Percentiles rank a stretch among this genome's conserved stretches.
These are phyloP conservation scores for Empis livida DNA, from an alignment of 2,888 invertebrate genomes.

Conservation along the genomic window DNA sequence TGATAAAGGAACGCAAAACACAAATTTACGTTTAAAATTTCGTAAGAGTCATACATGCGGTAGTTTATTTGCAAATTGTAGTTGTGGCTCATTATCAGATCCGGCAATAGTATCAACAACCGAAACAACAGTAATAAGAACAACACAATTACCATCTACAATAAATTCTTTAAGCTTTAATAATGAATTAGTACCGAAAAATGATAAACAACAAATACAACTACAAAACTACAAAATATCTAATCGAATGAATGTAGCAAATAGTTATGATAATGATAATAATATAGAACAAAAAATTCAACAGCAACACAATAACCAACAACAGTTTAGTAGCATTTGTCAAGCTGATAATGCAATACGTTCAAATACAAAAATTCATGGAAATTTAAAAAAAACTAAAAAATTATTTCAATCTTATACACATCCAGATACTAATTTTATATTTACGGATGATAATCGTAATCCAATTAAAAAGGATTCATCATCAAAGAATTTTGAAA, in stretches of 20 bases:
- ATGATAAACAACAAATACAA: not conserved
- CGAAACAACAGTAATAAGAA: not conserved
- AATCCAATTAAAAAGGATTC: slow-evolving; percentile 16
- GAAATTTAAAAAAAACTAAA: slow-evolving; percentile 14
- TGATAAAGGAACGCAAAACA: too few relatives aligned
- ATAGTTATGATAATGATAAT: not conserved
- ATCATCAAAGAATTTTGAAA: too few relatives aligned
- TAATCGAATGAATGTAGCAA: not conserved
- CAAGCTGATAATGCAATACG: slow-evolving; percentile 2
- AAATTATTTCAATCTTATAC: slow-evolving; percentile 23
- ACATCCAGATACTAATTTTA: slow-evolving; percentile 26
- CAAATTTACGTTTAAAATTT: slow-evolving; percentile 16
- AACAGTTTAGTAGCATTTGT: slow-evolving; percentile 9
- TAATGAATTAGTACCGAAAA: not conserved
- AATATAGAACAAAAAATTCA: slow-evolving; percentile 7
- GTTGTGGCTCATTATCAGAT: slow-evolving; percentile 14
- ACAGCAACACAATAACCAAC: slow-evolving; percentile 10
- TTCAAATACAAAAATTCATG: slow-evolving; percentile 1
- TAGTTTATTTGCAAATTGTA: slow-evolving; percentile 28
- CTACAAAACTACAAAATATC: not conserved
- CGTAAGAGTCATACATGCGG: slow-evolving; percentile 28
- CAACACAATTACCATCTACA: not conserved
- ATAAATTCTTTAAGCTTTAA: not conserved
- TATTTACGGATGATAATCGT: slow-evolving; percentile 27
- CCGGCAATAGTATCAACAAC: slow-evolving; percentile 3